phyloP scores from a whole-genome alignment of 2,113 vertebrate genomes.

The Rhinolophus sinicus region DNA sequence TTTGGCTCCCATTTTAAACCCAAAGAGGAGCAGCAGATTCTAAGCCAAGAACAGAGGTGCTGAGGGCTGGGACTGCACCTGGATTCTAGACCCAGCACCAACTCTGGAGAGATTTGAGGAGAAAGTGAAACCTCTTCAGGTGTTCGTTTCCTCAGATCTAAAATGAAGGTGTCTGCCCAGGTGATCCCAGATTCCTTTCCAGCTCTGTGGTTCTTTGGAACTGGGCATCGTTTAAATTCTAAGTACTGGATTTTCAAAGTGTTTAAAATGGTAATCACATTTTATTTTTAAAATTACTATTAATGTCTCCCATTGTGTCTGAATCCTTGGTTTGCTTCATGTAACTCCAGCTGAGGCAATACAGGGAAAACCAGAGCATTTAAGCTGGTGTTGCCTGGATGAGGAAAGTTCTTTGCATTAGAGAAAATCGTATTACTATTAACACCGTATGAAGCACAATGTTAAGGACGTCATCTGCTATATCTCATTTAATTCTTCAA shows the following conservation, averaged over 20 bases:
- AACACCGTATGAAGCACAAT: not conserved
- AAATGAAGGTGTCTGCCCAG: not conserved
- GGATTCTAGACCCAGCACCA: not conserved
- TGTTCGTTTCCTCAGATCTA: not conserved
- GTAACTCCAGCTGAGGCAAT: not conserved
- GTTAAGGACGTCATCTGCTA: not conserved
- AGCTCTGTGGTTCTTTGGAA: not conserved
- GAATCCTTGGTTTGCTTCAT: not conserved
- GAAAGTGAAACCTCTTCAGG: not conserved
- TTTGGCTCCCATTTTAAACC: not conserved
- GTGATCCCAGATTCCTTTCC: not conserved
- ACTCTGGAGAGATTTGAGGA: not conserved
- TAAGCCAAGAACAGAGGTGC: not conserved
- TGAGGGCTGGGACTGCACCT: not conserved
- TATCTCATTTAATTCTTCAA: not conserved
- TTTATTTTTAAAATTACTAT: not conserved
- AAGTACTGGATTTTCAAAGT: not conserved
- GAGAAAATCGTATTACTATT: not conserved
- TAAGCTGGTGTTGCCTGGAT: not conserved
- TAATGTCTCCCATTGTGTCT: not conserved
- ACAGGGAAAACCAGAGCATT: not conserved
- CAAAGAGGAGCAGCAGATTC: not conserved
- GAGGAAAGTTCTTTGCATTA: not conserved
- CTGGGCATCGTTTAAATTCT: not conserved
- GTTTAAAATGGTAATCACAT: not conserved